phyloP scores from a whole-genome alignment of 2,888 invertebrate genomes.

The Acrobasis suavella region DNA sequence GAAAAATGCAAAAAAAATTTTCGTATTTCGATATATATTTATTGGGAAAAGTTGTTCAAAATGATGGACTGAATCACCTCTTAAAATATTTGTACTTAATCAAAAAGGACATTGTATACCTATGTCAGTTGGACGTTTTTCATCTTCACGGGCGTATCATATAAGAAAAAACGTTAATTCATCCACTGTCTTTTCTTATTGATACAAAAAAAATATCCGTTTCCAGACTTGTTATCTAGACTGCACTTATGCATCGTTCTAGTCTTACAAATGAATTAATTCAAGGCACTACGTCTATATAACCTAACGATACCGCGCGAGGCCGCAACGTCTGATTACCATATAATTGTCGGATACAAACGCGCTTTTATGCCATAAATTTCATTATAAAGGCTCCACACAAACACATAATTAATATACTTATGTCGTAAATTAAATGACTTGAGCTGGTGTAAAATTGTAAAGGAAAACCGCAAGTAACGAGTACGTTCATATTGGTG shows the following conservation, averaged over 20 bases:
- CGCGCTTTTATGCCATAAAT: constrained; percentile 63
- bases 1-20: no score
- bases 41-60: no score
- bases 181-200: no score
- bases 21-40: no score
- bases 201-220: not conserved
- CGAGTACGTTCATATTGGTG: not conserved
- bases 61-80: no score
- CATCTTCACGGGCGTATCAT: no score
- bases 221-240: not conserved
- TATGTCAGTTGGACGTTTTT: no score
- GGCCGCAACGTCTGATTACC: constrained; percentile 48
- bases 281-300: constrained; percentile 6
- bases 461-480: constrained; percentile 40
- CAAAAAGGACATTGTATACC: no score
- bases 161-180: no score
- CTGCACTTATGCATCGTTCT: not conserved
- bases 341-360: constrained; percentile 70
- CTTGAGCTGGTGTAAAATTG: constrained; percentile 23
- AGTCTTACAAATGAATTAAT: not conserved
- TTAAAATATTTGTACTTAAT: no score
- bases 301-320: constrained; percentile 7
- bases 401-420: constrained; percentile 29
- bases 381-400: constrained; percentile 52
- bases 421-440: constrained; percentile 41